These are phyloP conservation scores for Hyles lineata DNA, from an alignment of 2,888 invertebrate genomes.

Conservation along the genomic window DNA sequence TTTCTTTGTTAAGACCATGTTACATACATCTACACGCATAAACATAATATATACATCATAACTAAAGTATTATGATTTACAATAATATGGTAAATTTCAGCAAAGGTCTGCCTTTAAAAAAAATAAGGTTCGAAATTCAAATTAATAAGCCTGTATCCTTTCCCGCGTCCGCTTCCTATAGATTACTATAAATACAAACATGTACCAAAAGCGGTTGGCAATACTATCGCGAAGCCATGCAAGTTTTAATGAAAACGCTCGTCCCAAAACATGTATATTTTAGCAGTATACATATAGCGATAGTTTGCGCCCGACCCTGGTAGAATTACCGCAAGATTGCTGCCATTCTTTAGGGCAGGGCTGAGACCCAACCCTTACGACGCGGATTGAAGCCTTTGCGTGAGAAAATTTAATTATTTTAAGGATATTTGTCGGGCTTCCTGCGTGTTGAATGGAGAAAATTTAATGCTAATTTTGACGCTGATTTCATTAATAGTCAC, in stretches of 20 bases:
- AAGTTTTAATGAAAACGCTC: constrained; percentile 80
- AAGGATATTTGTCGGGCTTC: constrained; percentile 25
- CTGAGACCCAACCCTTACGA: constrained; percentile 57
- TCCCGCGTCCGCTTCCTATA: neutral
- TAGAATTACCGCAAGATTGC: constrained; percentile 76
- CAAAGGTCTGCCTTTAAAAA: neutral
- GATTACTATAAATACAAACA: constrained; percentile 1
- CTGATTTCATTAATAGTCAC: too few species aligned
- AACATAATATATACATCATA: too few species aligned
- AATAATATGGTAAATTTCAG: too few species aligned
- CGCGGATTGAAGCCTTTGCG: constrained; percentile 48
- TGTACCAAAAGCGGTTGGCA: neutral
- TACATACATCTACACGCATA: too few species aligned
- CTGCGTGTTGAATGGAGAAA: neutral
- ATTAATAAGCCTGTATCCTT: neutral
- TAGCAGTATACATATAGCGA: constrained; percentile 45
- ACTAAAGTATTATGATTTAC: too few species aligned
- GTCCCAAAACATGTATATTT: constrained; percentile 49
- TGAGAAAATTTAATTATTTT: constrained; percentile 60
- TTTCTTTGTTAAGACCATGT: too few species aligned
- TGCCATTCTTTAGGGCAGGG: constrained; percentile 69
- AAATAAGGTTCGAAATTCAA: constrained; percentile 4
- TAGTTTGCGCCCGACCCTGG: constrained; percentile 57
- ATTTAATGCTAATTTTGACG: neutral
- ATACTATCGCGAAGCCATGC: constrained; percentile 62